phyloP scores from a whole-genome alignment of 2,888 invertebrate genomes.

The Pollenia angustigena region DNA sequence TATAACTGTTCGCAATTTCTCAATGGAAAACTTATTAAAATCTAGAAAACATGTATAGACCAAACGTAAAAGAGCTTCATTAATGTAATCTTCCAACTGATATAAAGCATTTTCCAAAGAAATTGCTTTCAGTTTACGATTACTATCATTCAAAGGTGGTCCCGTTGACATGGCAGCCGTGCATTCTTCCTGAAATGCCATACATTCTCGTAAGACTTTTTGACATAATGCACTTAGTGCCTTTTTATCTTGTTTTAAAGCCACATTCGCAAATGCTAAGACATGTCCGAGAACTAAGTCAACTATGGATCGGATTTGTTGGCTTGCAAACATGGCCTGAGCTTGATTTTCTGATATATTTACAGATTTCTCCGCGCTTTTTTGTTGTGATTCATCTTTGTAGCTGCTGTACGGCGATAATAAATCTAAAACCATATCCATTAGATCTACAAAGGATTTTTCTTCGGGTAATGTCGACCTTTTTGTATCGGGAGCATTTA shows the following conservation, averaged over 20 bases:
- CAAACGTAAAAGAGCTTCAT: constrained; percentile 81
- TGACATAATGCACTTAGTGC: constrained; percentile 82
- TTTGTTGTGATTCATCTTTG: constrained; percentile 70
- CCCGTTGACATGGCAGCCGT: constrained; percentile 62
- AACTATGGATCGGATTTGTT: constrained; percentile 79
- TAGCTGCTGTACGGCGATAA: constrained; percentile 78
- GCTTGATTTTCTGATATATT: constrained; percentile 67
- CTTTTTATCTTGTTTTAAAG: constrained; percentile 80
- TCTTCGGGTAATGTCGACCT: constrained; percentile 72
- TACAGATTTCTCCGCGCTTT: constrained; percentile 70
- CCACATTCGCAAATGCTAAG: constrained; percentile 82
- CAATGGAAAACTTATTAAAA: constrained; percentile 80
- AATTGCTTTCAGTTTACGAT: constrained; percentile 80
- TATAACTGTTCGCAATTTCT: constrained; percentile 78
- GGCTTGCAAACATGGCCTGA: constrained; percentile 76
- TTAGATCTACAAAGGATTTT: constrained; percentile 78
- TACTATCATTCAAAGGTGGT: constrained; percentile 74
- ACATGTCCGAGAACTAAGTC: constrained; percentile 81
- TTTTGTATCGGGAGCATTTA: constrained; percentile 60
- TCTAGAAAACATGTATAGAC: constrained; percentile 81
- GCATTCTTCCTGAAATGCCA: constrained; percentile 81
- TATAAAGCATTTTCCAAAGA: constrained; percentile 81
- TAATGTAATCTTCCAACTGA: constrained; percentile 82
- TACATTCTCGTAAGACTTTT: constrained; percentile 81
- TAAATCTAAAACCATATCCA: constrained; percentile 79